Percentiles rank a stretch among this genome's conserved stretches.
phyloP scores from a whole-genome alignment of 2,797 vertebrate species.

The Sebastes hubbsi region DNA sequence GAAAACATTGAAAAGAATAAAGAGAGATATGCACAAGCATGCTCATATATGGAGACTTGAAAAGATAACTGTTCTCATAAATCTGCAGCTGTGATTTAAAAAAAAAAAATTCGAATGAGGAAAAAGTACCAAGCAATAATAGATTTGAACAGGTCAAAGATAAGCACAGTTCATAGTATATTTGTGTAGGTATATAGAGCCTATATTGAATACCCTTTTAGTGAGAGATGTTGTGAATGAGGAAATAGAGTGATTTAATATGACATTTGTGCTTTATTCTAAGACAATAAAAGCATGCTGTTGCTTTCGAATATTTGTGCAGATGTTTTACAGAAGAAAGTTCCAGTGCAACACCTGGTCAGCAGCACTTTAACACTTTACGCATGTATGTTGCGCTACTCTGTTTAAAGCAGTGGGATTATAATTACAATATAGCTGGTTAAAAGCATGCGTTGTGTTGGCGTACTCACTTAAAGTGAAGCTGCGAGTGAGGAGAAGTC shows the following conservation, averaged over 20 bases:
- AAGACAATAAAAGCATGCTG: neutral
- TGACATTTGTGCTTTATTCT: too few relatives aligned
- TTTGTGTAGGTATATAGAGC: too few relatives aligned
- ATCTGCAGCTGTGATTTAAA: neutral
- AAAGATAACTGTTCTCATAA: neutral
- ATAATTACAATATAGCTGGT: neutral
- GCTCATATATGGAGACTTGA: neutral
- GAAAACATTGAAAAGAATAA: neutral
- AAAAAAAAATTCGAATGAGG: too few relatives aligned
- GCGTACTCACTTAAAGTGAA: constrained; percentile 54
- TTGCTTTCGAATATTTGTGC: neutral
- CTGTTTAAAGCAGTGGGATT: constrained; percentile 2
- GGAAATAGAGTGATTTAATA: too few relatives aligned
- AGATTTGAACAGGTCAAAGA: too few relatives aligned
- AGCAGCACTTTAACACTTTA: constrained; percentile 41
- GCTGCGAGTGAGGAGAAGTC: constrained; percentile 5
- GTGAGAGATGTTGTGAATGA: too few relatives aligned
- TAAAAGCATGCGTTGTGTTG: neutral
- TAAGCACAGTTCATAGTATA: too few relatives aligned
- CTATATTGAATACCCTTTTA: too few relatives aligned
- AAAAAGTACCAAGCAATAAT: too few relatives aligned
- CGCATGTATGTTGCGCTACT: neutral
- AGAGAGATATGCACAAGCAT: neutral
- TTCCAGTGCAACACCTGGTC: constrained; percentile 57
- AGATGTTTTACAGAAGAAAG: constrained; percentile 29